Percentiles rank a stretch among this genome's conserved stretches.
Evolutionary conservation across 2,113 vertebrate species (phyloP).

Genomic region (Panthera tigris): DNA sequence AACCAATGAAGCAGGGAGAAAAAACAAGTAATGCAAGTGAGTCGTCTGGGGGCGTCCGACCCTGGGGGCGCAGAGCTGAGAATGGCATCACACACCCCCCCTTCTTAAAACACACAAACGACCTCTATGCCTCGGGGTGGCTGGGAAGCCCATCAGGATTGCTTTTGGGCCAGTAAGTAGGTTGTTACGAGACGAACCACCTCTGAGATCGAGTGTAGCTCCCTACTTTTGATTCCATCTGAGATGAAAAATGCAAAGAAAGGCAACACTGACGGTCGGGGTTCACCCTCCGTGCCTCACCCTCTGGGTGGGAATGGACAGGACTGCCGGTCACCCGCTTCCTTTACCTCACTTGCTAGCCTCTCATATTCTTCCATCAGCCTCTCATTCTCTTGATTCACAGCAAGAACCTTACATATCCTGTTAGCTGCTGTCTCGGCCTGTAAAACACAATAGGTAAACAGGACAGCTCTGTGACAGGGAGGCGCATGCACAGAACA

Average conservation of each 20-base stretch:
- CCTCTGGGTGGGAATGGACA: background rate
- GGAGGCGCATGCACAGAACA: conserved; percentile 27
- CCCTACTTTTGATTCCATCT: conserved; percentile 42
- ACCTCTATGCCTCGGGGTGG: background rate
- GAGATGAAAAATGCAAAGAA: conserved; percentile 51
- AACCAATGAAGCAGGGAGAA: background rate
- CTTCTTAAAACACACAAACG: background rate
- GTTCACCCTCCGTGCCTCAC: conserved; percentile 38
- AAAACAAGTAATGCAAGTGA: background rate
- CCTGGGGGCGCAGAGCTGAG: background rate
- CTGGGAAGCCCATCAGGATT: background rate
- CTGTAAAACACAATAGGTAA: conserved; percentile 86
- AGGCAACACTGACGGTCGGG: background rate
- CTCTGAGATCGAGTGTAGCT: background rate
- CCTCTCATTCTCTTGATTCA: conserved; percentile 99
- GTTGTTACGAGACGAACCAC: background rate
- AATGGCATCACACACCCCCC: background rate
- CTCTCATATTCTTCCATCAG: conserved; percentile 99
- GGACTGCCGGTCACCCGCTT: conserved; percentile 1
- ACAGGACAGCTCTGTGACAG: conserved; percentile 58
- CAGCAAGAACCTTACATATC: conserved; percentile 98
- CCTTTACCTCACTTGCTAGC: conserved; percentile 97
- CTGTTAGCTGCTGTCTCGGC: conserved; percentile 99
- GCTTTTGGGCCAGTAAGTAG: background rate
- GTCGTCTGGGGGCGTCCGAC: background rate